Evolutionary conservation across 2,797 vertebrate genomes (phyloP).

Genomic region (Melanotaenia boesemani): DNA sequence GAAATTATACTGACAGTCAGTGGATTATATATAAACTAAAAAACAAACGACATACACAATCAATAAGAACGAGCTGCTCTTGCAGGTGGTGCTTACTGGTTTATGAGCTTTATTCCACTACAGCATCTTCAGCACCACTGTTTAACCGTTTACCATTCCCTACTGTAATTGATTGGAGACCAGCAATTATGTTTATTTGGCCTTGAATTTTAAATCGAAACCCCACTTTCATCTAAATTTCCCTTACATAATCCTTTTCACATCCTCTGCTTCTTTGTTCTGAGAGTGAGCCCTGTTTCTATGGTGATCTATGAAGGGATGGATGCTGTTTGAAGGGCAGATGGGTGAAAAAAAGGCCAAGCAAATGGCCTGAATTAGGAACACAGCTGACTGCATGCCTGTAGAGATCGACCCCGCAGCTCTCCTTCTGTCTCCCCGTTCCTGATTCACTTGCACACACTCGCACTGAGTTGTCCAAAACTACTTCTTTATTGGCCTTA

Average conservation of each 20-base stretch:
- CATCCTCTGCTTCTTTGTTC: constrained; percentile 59
- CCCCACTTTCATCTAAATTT: constrained; percentile 56
- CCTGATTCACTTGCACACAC: not conserved
- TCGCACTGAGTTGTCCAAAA: constrained; percentile 8
- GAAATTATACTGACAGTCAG: too few relatives aligned
- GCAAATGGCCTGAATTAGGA: constrained; percentile 46
- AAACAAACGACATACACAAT: constrained; percentile 1
- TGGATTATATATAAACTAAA: too few relatives aligned
- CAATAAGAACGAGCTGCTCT: constrained; percentile 1
- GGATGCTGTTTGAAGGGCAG: constrained; percentile 72
- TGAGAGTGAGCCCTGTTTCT: constrained; percentile 63
- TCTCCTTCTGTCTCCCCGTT: constrained; percentile 37
- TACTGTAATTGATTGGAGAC: constrained; percentile 33
- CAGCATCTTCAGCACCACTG: constrained; percentile 9
- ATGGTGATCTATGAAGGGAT: constrained; percentile 58
- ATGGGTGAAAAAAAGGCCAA: constrained; percentile 39
- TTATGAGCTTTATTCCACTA: constrained; percentile 18
- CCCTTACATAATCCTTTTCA: constrained; percentile 61
- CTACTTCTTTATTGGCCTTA: constrained; percentile 15
- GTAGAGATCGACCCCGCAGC: constrained; percentile 28
- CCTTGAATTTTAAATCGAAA: constrained; percentile 45
- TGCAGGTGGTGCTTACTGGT: constrained; percentile 10
- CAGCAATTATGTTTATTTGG: constrained; percentile 45
- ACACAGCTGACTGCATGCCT: constrained; percentile 35
- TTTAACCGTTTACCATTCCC: constrained; percentile 38